These are phyloP conservation scores for Rhinopomastus cyanomelas DNA, from an alignment of 2,113 vertebrate genomes.

Conservation along the genomic window DNA sequence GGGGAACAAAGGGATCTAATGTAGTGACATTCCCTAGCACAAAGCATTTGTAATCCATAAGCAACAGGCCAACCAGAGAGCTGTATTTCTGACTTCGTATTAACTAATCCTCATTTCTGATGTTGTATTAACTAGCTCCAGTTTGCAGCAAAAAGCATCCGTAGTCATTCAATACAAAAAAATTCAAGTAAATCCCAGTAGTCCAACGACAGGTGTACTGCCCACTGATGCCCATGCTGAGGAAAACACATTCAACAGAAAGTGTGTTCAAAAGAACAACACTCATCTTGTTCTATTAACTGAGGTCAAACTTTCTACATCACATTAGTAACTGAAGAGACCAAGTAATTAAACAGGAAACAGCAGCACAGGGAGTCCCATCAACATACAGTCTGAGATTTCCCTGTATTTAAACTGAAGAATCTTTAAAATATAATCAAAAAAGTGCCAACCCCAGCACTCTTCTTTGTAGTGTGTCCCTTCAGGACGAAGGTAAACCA, in stretches of 20 bases:
- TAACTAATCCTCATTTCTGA: background rate
- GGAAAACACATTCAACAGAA: background rate
- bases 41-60: background rate
- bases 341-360: background rate
- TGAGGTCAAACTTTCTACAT: background rate
- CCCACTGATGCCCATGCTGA: background rate
- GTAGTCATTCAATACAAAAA: background rate
- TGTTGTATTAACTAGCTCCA: background rate
- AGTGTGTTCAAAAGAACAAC: background rate
- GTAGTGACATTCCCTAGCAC: background rate
- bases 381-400: background rate
- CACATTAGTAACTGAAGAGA: background rate
- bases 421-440: background rate
- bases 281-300: background rate
- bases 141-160: background rate
- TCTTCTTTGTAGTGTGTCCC: background rate
- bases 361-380: background rate
- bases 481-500: background rate
- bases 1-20: background rate
- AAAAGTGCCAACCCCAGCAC: background rate
- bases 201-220: background rate
- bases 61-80: background rate
- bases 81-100: background rate
- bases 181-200: slow-evolving; percentile 19
- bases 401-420: background rate